Percentiles rank a stretch among this genome's conserved stretches.
phyloP scores from a whole-genome alignment of 1,140 invertebrate species.

The Bombus impatiens region DNA sequence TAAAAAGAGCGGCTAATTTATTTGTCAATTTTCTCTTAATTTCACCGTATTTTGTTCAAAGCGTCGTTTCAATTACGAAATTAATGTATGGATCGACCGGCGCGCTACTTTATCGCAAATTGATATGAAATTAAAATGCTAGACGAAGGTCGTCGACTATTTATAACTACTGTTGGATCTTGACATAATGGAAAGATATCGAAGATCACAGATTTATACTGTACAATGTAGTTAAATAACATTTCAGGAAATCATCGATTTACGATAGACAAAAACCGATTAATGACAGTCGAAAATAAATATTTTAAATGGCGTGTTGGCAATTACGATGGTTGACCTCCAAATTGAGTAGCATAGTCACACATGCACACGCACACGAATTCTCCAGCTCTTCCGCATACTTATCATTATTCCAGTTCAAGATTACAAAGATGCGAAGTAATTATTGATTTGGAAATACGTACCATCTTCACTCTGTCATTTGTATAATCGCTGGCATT shows the following conservation, averaged over 20 bases:
- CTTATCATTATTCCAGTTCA: conserved; percentile 50
- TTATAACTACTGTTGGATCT: not conserved
- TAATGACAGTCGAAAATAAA: not conserved
- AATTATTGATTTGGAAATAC: conserved; percentile 64
- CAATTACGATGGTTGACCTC: conserved; percentile 35
- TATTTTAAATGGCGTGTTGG: not conserved
- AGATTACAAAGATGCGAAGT: conserved; percentile 58
- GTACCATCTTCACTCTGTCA: conserved; percentile 28
- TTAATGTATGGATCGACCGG: not conserved
- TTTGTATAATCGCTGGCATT: conserved; percentile 56
- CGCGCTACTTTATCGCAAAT: not conserved
- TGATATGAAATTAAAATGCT: not conserved
- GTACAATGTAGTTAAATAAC: not conserved
- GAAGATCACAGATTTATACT: not conserved
- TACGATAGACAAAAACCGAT: not conserved
- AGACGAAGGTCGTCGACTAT: not conserved
- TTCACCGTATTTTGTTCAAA: not conserved
- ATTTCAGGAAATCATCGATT: not conserved
- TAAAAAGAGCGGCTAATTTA: conserved; percentile 1
- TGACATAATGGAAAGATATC: not conserved
- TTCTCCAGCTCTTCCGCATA: not conserved
- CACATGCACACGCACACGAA: conserved; percentile 1
- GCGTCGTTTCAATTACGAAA: conserved; percentile 41
- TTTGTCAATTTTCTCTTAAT: conserved; percentile 1
- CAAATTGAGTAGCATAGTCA: conserved; percentile 27